phyloP scores from a whole-genome alignment of 2,797 vertebrate genomes.

The Ptychadena robeensis region DNA sequence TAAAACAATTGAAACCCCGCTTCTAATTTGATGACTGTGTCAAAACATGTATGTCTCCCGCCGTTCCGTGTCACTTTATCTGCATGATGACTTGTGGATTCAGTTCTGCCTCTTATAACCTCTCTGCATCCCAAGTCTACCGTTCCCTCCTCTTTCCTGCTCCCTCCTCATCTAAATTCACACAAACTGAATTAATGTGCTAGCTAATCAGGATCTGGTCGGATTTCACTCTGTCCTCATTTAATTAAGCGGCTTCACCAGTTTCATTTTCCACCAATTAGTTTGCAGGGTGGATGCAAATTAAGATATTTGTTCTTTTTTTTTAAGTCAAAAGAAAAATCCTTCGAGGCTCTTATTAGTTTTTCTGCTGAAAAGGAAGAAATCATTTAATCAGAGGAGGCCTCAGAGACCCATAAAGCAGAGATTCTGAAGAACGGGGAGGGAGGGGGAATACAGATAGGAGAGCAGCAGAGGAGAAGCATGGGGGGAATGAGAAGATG shows the following conservation, averaged over 20 bases:
- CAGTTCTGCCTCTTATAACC: constrained; percentile 22
- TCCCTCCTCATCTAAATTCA: constrained; percentile 54
- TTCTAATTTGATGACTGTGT: background rate
- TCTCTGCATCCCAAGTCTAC: background rate
- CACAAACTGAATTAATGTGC: constrained; percentile 60
- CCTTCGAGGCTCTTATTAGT: constrained; percentile 77
- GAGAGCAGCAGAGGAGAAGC: constrained; percentile 2
- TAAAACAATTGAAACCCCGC: background rate
- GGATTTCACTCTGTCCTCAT: constrained; percentile 60
- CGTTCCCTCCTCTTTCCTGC: constrained; percentile 28
- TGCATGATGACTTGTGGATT: constrained; percentile 16
- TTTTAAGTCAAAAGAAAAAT: constrained; percentile 73
- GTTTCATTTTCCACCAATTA: constrained; percentile 85
- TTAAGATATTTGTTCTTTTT: constrained; percentile 76
- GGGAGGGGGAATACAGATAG: constrained; percentile 33
- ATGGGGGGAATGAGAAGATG: constrained; percentile 1
- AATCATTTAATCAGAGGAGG: constrained; percentile 64
- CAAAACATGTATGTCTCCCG: background rate
- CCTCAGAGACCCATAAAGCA: constrained; percentile 55
- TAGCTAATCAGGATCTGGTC: constrained; percentile 61
- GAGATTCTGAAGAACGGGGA: constrained; percentile 16
- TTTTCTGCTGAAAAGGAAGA: constrained; percentile 70
- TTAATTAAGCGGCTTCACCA: constrained; percentile 70
- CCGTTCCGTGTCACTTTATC: constrained; percentile 7
- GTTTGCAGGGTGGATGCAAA: constrained; percentile 79